A percentile compares a stretch with the other conserved stretches of the same genome.
Evolutionary conservation across 2,113 vertebrate species (phyloP).

Genomic region (Potamarius usumacintae): DNA sequence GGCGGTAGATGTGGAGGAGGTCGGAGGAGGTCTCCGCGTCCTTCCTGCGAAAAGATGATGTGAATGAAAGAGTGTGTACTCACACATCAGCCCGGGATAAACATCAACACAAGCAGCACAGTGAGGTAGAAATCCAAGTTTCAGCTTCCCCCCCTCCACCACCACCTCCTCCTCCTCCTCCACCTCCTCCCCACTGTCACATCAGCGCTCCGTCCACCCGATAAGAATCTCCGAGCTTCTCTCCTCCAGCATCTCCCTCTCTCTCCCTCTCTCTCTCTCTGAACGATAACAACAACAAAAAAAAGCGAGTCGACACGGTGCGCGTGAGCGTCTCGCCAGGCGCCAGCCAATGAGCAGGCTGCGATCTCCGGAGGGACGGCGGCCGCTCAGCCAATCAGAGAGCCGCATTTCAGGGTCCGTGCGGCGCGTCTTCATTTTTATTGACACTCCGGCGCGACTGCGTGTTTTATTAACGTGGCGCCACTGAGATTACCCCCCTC

Average conservation of each 20-base stretch:
- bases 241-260: constrained; percentile 55
- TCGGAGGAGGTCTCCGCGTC: not conserved
- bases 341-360: constrained; percentile 61
- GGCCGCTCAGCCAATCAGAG: constrained; percentile 58
- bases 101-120: constrained; percentile 37
- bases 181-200: constrained; percentile 54
- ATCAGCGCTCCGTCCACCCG: constrained; percentile 59
- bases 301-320: constrained; percentile 65
- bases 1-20: not conserved
- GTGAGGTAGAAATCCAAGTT: constrained; percentile 44
- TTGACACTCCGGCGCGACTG: constrained; percentile 70
- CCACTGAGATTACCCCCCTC: constrained; percentile 56
- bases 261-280: constrained; percentile 14
- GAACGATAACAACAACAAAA: constrained; percentile 70
- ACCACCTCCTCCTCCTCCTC: too few species aligned
- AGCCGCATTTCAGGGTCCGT: constrained; percentile 56
- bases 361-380: constrained; percentile 53
- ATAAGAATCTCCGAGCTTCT: constrained; percentile 49
- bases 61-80: constrained; percentile 57
- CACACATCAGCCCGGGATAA: constrained; percentile 66
- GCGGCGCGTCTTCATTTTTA: constrained; percentile 61
- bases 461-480: constrained; percentile 62
- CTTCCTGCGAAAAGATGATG: not conserved
- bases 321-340: constrained; percentile 67
- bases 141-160: constrained; percentile 44